Conservation (phyloP, 2,888 invertebrate genomes). For the Agrenia bidenticulata region DNA sequence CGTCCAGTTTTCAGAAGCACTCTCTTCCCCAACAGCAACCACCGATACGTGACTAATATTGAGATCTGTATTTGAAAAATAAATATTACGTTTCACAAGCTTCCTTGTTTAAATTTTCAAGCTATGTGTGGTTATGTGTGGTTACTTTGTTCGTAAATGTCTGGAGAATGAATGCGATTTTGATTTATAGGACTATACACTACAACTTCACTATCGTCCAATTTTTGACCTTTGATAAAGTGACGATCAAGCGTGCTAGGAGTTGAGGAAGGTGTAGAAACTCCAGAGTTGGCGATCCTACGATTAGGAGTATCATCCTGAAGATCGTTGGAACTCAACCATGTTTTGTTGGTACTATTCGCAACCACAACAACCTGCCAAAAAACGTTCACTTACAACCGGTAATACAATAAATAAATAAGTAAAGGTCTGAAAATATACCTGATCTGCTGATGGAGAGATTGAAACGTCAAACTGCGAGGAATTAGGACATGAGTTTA, state of each 20-base stretch:
- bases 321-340: slow-evolving; percentile 57
- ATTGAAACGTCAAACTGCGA: slow-evolving; percentile 37
- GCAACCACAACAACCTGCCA: slow-evolving; percentile 71
- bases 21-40: slow-evolving; percentile 79
- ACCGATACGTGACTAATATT: slow-evolving; percentile 91
- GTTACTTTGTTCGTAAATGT: slow-evolving; percentile 52
- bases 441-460: slow-evolving; percentile 39
- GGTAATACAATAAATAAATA: background rate
- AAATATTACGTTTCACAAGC: too few species aligned
- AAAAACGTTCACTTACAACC: background rate
- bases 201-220: slow-evolving; percentile 83
- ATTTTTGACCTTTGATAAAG: slow-evolving; percentile 63
- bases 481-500: slow-evolving; percentile 33
- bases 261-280: slow-evolving; percentile 38
- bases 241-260: slow-evolving; percentile 52
- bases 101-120: background rate
- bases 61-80: slow-evolving; percentile 49
- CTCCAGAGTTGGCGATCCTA: slow-evolving; percentile 19
- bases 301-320: slow-evolving; percentile 36
- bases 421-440: slow-evolving; percentile 4
- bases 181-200: slow-evolving; percentile 67
- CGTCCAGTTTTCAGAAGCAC: slow-evolving; percentile 33
- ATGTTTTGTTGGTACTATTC: slow-evolving; percentile 72
- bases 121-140: background rate
- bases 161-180: slow-evolving; percentile 34